phyloP scores from a whole-genome alignment of 2,113 vertebrate species.

The Glaucidium brasilianum region DNA sequence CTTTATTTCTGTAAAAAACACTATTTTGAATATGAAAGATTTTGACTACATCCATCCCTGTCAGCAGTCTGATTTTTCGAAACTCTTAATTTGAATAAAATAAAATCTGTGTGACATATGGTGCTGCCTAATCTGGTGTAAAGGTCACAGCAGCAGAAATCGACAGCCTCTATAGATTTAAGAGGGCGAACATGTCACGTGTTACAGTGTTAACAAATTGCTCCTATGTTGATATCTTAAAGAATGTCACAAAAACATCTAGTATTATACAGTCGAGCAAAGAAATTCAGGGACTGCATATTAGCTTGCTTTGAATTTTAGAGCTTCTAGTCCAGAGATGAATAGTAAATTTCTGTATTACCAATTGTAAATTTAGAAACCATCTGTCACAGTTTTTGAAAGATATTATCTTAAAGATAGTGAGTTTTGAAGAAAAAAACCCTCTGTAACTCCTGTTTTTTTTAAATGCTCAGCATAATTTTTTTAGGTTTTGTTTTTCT shows the following conservation, averaged over 20 bases:
- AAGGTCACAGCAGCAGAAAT: conserved; percentile 32
- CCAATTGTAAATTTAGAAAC: not conserved
- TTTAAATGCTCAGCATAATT: not conserved
- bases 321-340: not conserved
- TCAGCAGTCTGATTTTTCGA: not conserved
- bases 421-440: not conserved
- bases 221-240: not conserved
- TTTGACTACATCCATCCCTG: not conserved
- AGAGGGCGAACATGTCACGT: conserved; percentile 8
- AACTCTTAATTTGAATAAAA: not conserved
- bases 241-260: not conserved
- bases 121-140: conserved; percentile 19
- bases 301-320: not conserved
- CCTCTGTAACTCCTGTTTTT: accelerated
- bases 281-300: not conserved
- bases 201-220: not conserved
- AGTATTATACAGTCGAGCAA: not conserved
- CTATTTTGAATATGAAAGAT: not conserved
- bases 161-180: conserved; percentile 19
- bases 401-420: not conserved
- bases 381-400: not conserved
- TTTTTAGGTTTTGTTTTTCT: not conserved
- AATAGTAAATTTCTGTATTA: not conserved
- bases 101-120: not conserved
- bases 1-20: not conserved